phyloP scores from a whole-genome alignment of 2,888 invertebrate species.

The Drosophila mercatorum region DNA sequence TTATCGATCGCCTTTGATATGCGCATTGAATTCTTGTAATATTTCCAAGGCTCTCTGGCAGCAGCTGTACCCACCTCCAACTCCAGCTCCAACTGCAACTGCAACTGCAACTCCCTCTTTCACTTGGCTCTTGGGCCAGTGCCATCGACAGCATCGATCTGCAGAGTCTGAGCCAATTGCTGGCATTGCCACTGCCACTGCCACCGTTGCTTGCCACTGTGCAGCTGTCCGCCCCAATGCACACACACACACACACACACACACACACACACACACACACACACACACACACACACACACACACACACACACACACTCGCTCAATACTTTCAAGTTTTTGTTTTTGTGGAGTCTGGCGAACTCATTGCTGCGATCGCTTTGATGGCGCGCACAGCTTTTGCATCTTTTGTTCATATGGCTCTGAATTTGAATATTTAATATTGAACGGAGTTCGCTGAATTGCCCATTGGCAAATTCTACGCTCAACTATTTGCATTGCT shows the following conservation, averaged over 20 bases:
- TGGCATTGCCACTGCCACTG: slow-evolving; percentile 59
- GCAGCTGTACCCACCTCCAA: slow-evolving; percentile 23
- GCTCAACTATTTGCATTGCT: too few relatives aligned
- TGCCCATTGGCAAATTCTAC: slow-evolving; percentile 14
- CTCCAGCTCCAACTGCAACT: slow-evolving; percentile 18
- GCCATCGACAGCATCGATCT: slow-evolving; percentile 29
- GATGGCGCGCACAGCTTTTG: slow-evolving; percentile 49
- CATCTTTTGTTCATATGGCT: slow-evolving; percentile 40
- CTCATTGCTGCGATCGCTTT: slow-evolving; percentile 48
- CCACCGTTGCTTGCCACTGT: slow-evolving; percentile 63
- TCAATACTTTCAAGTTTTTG: background rate
- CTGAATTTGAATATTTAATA: slow-evolving; percentile 37
- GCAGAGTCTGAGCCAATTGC: slow-evolving; percentile 65
- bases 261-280: background rate
- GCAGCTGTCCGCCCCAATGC: slow-evolving; percentile 66
- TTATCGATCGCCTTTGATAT: slow-evolving; percentile 85
- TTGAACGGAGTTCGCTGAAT: background rate
- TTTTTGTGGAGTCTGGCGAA: slow-evolving; percentile 12
- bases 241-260: slow-evolving; percentile 16
- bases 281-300: slow-evolving; percentile 10
- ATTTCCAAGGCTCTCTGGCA: slow-evolving; percentile 65
- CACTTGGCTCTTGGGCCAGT: background rate
- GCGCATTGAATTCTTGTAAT: slow-evolving; percentile 84
- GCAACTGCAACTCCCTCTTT: slow-evolving; percentile 1
- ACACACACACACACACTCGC: slow-evolving; percentile 1